Percentiles rank a stretch among this genome's conserved stretches.
These are phyloP conservation scores for Mus minutoides DNA, from an alignment of 2,797 vertebrate species.

Conservation along the genomic window DNA sequence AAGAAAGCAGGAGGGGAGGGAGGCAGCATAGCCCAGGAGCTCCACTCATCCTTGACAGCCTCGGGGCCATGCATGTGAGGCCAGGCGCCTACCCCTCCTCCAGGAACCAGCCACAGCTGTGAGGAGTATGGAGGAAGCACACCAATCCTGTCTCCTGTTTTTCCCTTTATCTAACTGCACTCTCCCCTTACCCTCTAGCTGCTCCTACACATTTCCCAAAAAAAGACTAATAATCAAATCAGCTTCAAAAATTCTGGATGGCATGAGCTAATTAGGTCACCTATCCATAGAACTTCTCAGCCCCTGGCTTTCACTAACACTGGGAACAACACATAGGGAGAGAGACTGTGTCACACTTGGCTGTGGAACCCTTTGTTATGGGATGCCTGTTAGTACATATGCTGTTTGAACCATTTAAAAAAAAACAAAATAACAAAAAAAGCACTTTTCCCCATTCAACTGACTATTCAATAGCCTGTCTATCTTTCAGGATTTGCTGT, in stretches of 20 bases:
- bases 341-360: fast-evolving
- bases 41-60: no score
- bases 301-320: not conserved
- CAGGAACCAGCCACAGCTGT: not conserved
- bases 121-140: fast-evolving
- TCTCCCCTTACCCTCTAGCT: not conserved
- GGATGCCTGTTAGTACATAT: fast-evolving
- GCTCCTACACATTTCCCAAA: not conserved
- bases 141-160: fast-evolving
- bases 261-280: not conserved
- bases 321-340: no score
- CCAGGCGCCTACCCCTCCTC: not conserved
- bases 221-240: not conserved
- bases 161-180: no score
- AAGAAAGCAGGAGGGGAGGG: not conserved
- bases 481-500: fast-evolving
- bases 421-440: no score
- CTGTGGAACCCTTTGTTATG: no score
- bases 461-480: fast-evolving
- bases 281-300: not conserved
- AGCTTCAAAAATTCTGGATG: not conserved
- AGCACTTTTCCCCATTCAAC: not conserved
- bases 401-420: not conserved
- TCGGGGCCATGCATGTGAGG: fast-evolving
- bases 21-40: not conserved